A percentile compares a stretch with the other conserved stretches of the same genome.
Evolutionary conservation across 2,113 vertebrate genomes (phyloP).

Genomic region (Dasyprocta punctata): DNA sequence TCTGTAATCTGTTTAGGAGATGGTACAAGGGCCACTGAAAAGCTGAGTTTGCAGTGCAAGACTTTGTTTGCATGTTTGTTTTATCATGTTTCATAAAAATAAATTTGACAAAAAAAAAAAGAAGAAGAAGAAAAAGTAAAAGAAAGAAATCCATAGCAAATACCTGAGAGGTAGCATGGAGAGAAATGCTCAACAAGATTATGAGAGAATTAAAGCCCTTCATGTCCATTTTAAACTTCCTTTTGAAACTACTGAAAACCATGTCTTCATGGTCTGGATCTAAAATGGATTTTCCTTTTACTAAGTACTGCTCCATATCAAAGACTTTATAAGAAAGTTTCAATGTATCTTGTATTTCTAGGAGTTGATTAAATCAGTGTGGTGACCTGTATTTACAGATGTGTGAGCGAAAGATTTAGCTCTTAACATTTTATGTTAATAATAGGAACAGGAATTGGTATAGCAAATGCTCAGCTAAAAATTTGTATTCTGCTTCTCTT

Average conservation of each 20-base stretch:
- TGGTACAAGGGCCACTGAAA: not conserved
- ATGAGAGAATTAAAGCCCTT: not conserved
- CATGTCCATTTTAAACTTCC: not conserved
- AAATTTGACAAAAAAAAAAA: not conserved
- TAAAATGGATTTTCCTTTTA: not conserved
- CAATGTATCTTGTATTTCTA: not conserved
- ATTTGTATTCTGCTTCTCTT: not conserved
- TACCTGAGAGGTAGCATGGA: rapidly evolving
- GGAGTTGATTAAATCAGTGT: not conserved
- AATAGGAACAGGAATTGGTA: not conserved
- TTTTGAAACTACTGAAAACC: not conserved
- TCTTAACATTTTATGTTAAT: not conserved
- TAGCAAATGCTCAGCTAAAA: constrained; percentile 10
- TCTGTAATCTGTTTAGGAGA: not conserved
- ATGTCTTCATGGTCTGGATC: not conserved
- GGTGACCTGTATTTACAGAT: not conserved
- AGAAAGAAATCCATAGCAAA: not conserved
- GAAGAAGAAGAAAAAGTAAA: too few species aligned
- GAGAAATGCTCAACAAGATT: not conserved
- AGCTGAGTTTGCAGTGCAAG: not conserved
- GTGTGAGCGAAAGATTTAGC: not conserved
- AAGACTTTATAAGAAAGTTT: not conserved
- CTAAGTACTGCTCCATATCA: not conserved
- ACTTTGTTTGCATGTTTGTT: not conserved
- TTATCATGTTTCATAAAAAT: not conserved